Base-by-base conservation (phyloP, 2,113 vertebrate species). In the Psittacus erithacus region DNA sequence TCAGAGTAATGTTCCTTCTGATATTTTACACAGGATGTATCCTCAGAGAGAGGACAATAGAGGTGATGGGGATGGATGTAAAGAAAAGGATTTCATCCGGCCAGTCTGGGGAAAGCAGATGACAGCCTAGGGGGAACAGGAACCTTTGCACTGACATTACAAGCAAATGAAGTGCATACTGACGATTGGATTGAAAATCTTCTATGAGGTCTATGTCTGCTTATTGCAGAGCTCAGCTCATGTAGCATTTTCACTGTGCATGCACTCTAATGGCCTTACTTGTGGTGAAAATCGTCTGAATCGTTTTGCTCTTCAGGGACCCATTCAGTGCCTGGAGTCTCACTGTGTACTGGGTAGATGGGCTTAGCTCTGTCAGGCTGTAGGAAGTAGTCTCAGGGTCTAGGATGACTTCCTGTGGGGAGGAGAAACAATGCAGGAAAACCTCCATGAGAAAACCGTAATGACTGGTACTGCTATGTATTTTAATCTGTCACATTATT, bases 311-410 rank as follows among this genome's bases (percentile, higher is more conserved):
- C 81, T 98, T 98, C 96, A 99, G 97, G 15, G 98, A 97, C 10
- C 98, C 98, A 2, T 97, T 98, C 52, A 99, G 89, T 2, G 99
- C 99, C 96, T 99, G 99, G 73, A 99, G 97, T 89, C 94, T 98
- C 78, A 98, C 99, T 0, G 96, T 98, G 91, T 99, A 99, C 71
- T 98, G 98, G 0, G 99, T 98, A 86, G 99, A 99, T 33, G 99
- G 98, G 27, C 96, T 99, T 75, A 99, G 98, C 49, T 98, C 98
- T 18, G 97, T 62, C 98, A 99, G 98, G 97, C 96, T 98, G 96
- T 99, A 99, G 24, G 98, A 99, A 39, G 98, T 99, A 6, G 98
- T 98, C 7, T 98, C 98, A 0, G 99, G 98, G 55, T 98, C 98
- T 83, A 99, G 93, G 67, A 99, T 96, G 43, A 99, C 97, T 95